These are phyloP conservation scores for Dermatophagoides farinae DNA, from an alignment of 1,140 invertebrate genomes.

Conservation along the genomic window DNA sequence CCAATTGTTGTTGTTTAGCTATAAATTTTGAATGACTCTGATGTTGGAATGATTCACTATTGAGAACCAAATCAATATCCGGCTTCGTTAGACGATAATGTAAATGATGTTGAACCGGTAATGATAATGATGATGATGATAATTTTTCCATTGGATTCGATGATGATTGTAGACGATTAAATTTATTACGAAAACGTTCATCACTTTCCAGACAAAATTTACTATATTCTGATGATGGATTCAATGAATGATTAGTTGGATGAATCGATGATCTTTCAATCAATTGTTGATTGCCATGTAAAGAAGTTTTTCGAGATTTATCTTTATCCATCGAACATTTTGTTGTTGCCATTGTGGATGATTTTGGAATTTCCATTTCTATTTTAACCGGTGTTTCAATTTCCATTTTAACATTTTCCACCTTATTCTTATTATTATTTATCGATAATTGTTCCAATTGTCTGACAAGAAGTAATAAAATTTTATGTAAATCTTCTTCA, in stretches of 20 bases:
- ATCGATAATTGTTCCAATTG: neutral
- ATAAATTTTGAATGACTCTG: neutral
- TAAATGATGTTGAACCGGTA: neutral
- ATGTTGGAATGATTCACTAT: neutral
- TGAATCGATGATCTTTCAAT: no score
- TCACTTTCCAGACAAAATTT: neutral
- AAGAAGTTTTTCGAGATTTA: neutral
- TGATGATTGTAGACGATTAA: neutral
- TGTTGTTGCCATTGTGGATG: neutral
- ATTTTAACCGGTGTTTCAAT: neutral
- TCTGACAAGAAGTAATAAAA: neutral
- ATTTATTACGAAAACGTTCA: neutral
- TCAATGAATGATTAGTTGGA: neutral
- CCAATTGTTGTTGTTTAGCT: neutral
- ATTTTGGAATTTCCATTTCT: neutral
- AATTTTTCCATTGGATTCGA: neutral
- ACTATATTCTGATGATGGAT: neutral
- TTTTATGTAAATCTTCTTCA: neutral
- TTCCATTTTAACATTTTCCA: neutral
- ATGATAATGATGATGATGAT: neutral
- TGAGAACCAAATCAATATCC: slow-evolving; percentile 3
- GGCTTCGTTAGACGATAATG: slow-evolving; percentile 3
- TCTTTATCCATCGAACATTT: neutral
- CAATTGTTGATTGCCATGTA: neutral
- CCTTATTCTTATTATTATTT: neutral